Evolutionary conservation across 2,888 invertebrate genomes (phyloP).

Genomic region (Sarcophaga carnaria): DNA sequence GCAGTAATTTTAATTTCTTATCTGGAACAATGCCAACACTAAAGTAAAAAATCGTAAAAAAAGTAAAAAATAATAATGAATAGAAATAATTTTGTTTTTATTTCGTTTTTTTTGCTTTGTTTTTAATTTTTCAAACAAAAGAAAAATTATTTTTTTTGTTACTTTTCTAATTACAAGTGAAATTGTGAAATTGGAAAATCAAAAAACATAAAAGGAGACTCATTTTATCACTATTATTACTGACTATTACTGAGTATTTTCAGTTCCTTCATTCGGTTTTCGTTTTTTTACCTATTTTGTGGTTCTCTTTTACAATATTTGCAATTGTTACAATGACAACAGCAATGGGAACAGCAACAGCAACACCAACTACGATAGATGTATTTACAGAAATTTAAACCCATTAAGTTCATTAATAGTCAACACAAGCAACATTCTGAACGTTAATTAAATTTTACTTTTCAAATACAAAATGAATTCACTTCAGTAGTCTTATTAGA

Average conservation of each 20-base stretch:
- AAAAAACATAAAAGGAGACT: neutral
- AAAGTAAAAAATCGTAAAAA: conserved; percentile 16
- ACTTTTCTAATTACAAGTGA: neutral
- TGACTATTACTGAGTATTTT: conserved; percentile 1
- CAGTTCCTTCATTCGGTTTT: neutral
- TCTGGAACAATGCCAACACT: conserved; percentile 70
- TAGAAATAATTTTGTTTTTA: conserved; percentile 15
- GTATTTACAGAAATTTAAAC: conserved; percentile 70
- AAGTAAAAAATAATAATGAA: conserved; percentile 33
- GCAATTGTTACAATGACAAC: conserved; percentile 63
- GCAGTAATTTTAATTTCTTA: conserved; percentile 74
- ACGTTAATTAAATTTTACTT: conserved; percentile 34
- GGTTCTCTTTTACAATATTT: conserved; percentile 65
- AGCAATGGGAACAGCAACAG: conserved; percentile 54
- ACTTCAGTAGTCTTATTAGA: too few species aligned
- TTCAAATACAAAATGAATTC: too few species aligned
- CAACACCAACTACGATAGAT: conserved; percentile 58
- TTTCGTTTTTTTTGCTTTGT: neutral
- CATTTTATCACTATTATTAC: neutral
- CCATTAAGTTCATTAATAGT: conserved; percentile 66
- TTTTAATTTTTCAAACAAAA: conserved; percentile 18
- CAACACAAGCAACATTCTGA: conserved; percentile 47
- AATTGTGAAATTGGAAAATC: neutral
- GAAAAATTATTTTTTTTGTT: conserved; percentile 13
- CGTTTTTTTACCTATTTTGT: conserved; percentile 62